Percentiles rank a stretch among this genome's conserved stretches.
Evolutionary conservation across 2,888 invertebrate genomes (phyloP).

Genomic region (Saturnia pavonia): DNA sequence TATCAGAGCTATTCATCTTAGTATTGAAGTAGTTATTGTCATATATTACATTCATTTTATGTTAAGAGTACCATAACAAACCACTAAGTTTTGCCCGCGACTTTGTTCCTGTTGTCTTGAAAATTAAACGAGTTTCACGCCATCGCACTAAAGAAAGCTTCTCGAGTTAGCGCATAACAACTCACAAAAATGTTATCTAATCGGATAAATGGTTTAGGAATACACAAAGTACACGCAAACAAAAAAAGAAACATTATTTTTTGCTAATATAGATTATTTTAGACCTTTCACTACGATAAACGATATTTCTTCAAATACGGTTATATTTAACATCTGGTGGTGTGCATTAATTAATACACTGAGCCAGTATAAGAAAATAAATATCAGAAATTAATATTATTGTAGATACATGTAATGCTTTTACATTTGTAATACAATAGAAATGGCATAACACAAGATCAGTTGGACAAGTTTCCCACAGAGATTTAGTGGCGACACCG

Average conservation of each 20-base stretch:
- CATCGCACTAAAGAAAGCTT: too few species aligned
- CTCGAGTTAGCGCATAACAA: too few species aligned
- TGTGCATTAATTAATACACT: not conserved
- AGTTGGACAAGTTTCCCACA: constrained; percentile 74
- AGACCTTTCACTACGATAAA: not conserved
- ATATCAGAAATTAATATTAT: not conserved
- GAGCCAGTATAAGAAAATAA: not conserved
- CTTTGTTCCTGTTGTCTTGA: too few species aligned
- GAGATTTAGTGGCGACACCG: constrained; percentile 74
- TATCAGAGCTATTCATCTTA: too few species aligned
- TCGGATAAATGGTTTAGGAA: too few species aligned
- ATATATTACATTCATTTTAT: not conserved
- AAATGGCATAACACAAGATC: constrained; percentile 36
- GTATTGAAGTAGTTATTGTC: not conserved
- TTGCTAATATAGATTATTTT: not conserved
- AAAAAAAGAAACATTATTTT: too few species aligned
- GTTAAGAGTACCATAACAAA: too few species aligned
- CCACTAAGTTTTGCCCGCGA: too few species aligned
- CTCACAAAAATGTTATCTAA: too few species aligned
- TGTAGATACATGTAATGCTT: not conserved
- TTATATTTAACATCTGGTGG: not conserved
- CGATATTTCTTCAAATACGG: not conserved
- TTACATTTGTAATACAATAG: constrained; percentile 12
- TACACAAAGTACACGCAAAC: too few species aligned
- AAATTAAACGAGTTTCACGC: too few species aligned